Percentiles rank a stretch among this genome's conserved stretches.
phyloP scores from a whole-genome alignment of 2,113 vertebrate species.

The Crotalus helleri region DNA sequence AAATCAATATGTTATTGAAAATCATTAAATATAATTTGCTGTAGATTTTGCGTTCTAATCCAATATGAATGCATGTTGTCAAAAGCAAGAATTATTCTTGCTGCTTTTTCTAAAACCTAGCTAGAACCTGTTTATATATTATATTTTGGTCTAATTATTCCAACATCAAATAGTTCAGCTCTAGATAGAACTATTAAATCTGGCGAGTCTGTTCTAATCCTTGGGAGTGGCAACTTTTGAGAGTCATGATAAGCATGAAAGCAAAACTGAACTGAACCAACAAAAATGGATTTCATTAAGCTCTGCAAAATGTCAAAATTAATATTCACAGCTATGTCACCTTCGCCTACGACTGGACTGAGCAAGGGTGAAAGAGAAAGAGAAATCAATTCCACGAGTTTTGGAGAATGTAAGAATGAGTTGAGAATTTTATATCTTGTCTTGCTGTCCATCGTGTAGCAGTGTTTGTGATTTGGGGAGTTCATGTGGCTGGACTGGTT shows the following conservation, averaged over 20 bases:
- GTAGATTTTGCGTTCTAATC: slow-evolving; percentile 14
- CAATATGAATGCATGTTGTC: neutral
- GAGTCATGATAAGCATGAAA: slow-evolving; percentile 51
- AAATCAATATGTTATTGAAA: neutral
- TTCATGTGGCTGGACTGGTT: slow-evolving; percentile 35
- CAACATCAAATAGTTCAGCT: neutral
- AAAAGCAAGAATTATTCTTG: slow-evolving; percentile 14
- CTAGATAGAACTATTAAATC: neutral
- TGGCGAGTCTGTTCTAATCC: slow-evolving; percentile 30
- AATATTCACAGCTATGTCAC: slow-evolving; percentile 80
- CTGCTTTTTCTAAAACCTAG: neutral
- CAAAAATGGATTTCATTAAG: slow-evolving; percentile 61
- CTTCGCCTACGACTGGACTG: slow-evolving; percentile 79
- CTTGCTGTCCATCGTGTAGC: slow-evolving; percentile 64
- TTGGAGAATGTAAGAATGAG: slow-evolving; percentile 80
- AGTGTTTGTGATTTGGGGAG: slow-evolving; percentile 53
- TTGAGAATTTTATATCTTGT: slow-evolving; percentile 46
- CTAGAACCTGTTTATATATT: slow-evolving; percentile 22
- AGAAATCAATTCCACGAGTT: slow-evolving; percentile 79
- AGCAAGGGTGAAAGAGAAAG: slow-evolving; percentile 81
- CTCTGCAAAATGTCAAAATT: slow-evolving; percentile 78
- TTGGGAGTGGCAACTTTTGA: slow-evolving; percentile 37
- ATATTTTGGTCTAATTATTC: neutral
- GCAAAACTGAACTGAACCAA: slow-evolving; percentile 58
- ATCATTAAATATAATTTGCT: slow-evolving; percentile 3